Evolutionary conservation across 2,888 invertebrate species (phyloP).

Genomic region (Cartodere bifasciata): DNA sequence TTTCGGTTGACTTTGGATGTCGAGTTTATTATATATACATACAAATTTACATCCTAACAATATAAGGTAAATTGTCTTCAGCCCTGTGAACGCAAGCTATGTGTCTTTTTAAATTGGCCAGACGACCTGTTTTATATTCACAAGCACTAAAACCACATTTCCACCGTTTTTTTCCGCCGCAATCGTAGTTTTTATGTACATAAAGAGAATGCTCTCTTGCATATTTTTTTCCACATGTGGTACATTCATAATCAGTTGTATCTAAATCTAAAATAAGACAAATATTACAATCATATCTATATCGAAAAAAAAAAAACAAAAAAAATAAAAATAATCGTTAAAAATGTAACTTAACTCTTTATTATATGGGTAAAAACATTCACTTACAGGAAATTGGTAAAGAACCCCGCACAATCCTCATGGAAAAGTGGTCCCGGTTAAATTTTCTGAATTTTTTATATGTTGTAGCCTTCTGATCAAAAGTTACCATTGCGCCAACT

Average conservation of each 20-base stretch:
- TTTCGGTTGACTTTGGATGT: no score
- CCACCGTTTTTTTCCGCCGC: conserved; percentile 2
- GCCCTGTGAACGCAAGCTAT: neutral
- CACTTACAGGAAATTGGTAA: no score
- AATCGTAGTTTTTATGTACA: conserved; percentile 4
- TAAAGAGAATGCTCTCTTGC: conserved; percentile 2
- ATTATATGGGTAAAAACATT: no score
- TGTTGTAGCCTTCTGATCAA: no score
- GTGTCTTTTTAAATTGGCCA: conserved; percentile 6
- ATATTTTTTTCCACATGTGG: conserved; percentile 4
- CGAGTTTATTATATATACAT: conserved; percentile 3
- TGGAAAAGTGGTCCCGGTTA: no score
- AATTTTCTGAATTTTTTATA: no score
- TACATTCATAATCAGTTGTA: neutral
- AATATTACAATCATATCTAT: no score
- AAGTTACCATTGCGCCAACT: no score
- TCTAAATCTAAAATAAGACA: no score
- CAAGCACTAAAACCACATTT: conserved; percentile 1
- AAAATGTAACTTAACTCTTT: no score
- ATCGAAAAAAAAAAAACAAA: neutral
- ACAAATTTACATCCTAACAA: conserved; percentile 1
- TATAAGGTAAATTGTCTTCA: neutral
- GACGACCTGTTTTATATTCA: conserved; percentile 1
- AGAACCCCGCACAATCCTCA: no score
- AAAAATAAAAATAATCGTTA: no score